A percentile compares a stretch with the other conserved stretches of the same genome.
Conservation (phyloP, 2,113 vertebrate genomes). For the Cebus imitator region DNA sequence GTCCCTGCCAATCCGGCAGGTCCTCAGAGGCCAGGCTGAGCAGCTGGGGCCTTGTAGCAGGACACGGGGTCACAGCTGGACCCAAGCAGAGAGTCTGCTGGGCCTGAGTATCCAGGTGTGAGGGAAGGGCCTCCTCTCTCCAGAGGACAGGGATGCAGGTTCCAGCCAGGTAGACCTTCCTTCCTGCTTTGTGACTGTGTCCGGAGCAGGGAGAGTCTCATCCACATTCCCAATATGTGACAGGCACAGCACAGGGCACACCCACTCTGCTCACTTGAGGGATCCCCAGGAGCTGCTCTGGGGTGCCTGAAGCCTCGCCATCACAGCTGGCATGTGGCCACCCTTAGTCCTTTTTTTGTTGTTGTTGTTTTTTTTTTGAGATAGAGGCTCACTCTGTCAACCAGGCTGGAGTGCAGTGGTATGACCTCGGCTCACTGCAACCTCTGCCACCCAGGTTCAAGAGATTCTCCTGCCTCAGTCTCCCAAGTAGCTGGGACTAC, state of each 20-base stretch:
- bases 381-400: no score
- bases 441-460: no score
- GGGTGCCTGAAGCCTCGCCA: accelerated
- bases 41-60: background rate
- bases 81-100: background rate
- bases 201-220: background rate
- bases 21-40: background rate
- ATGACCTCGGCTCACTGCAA: no score
- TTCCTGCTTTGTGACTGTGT: background rate
- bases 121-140: background rate
- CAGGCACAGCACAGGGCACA: accelerated
- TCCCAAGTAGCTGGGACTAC: no score
- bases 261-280: background rate
- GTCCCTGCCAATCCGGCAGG: accelerated
- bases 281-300: background rate
- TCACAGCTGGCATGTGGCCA: accelerated
- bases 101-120: background rate
- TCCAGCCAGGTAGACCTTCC: background rate
- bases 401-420: no score
- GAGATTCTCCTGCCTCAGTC: no score
- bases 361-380: no score
- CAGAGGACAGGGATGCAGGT: background rate
- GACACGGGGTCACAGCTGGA: no score
- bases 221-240: accelerated
- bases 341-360: no score